Conservation (phyloP, 2,888 invertebrate species). For the Tipula unca region DNA sequence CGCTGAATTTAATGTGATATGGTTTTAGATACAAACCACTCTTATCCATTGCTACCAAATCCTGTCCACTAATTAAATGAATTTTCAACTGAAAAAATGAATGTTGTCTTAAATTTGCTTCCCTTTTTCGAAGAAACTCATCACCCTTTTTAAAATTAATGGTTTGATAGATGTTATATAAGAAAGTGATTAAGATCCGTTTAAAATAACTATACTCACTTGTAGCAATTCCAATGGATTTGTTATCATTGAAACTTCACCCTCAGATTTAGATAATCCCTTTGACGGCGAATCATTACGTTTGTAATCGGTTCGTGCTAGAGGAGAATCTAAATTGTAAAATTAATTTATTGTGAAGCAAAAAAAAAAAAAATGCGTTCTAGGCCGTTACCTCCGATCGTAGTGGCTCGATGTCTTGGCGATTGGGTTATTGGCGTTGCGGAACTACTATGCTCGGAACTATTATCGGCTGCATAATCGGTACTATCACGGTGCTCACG, state of each 20-base stretch:
- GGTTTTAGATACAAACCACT: conserved; percentile 57
- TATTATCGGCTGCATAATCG: conserved; percentile 72
- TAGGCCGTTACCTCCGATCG: conserved; percentile 48
- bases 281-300: not conserved
- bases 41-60: conserved; percentile 88
- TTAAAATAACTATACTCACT: conserved; percentile 20
- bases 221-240: conserved; percentile 24
- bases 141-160: conserved; percentile 45
- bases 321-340: conserved; percentile 20
- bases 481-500: conserved; percentile 52
- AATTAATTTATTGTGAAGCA: not conserved
- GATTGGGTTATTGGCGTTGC: conserved; percentile 63
- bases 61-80: conserved; percentile 78
- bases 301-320: conserved; percentile 17
- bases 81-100: conserved; percentile 88
- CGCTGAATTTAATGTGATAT: not conserved
- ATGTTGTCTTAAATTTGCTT: conserved; percentile 69
- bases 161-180: conserved; percentile 3
- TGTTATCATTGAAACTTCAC: not conserved
- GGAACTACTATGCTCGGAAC: conserved; percentile 61
- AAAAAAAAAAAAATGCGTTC: too few species aligned
- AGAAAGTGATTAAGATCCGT: not conserved
- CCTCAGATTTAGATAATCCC: not conserved
- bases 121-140: conserved; percentile 59
- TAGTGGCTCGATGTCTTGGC: conserved; percentile 58